Percentiles rank a stretch among this genome's conserved stretches.
Conservation (phyloP, 2,113 vertebrate species). For the Passer montanus region DNA sequence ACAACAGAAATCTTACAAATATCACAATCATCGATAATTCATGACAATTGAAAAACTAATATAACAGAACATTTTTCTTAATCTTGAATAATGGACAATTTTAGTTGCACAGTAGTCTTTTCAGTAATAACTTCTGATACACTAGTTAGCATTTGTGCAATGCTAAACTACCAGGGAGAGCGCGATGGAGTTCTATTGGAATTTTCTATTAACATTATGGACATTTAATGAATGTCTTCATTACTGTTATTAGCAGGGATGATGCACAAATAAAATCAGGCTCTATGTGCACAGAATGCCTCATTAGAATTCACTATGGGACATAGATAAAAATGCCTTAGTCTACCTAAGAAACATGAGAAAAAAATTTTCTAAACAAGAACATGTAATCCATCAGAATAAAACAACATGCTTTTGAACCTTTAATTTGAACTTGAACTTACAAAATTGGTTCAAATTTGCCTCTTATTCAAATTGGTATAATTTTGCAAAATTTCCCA, state of each 20-base stretch:
- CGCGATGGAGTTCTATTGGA: constrained; percentile 46
- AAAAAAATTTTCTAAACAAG: background rate
- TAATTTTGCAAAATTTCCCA: background rate
- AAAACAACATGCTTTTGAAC: background rate
- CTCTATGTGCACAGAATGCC: constrained; percentile 12
- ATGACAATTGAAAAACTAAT: background rate
- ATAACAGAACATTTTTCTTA: background rate
- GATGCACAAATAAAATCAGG: constrained; percentile 64
- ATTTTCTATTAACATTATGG: constrained; percentile 58
- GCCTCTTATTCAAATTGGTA: background rate
- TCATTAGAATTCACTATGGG: constrained; percentile 51
- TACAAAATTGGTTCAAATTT: background rate
- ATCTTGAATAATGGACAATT: constrained; percentile 37
- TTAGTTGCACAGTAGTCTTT: constrained; percentile 48
- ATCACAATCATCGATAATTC: background rate
- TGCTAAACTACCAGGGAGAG: constrained; percentile 62
- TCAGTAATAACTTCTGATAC: constrained; percentile 35
- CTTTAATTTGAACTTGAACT: background rate
- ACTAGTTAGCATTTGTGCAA: constrained; percentile 61
- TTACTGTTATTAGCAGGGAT: constrained; percentile 70
- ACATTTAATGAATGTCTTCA: constrained; percentile 69
- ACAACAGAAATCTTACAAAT: background rate
- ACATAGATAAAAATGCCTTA: constrained; percentile 24
- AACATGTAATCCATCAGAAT: background rate
- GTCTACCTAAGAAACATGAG: constrained; percentile 30